These are phyloP conservation scores for Rutpela maculata DNA, from an alignment of 2,888 invertebrate species.

Conservation along the genomic window DNA sequence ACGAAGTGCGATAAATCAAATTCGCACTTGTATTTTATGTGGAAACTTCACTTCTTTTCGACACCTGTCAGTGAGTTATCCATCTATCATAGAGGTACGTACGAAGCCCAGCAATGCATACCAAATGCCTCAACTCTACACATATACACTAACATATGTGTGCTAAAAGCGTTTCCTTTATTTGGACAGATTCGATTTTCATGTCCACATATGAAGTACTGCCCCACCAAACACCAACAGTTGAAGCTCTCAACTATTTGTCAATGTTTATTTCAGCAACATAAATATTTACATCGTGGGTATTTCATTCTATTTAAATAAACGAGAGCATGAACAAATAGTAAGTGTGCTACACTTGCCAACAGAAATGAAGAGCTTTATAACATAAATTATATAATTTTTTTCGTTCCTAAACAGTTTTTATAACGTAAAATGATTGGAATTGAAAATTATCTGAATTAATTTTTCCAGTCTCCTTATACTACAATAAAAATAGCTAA, in stretches of 20 bases:
- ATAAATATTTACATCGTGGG: conserved; percentile 26
- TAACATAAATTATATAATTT: no score
- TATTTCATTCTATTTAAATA: conserved; percentile 3
- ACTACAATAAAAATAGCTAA: no score
- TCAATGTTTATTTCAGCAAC: conserved; percentile 30
- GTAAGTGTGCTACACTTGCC: neutral
- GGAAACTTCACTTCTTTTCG: conserved; percentile 66
- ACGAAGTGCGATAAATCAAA: conserved; percentile 60
- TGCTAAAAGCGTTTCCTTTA: conserved; percentile 54
- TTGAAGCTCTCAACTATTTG: conserved; percentile 30
- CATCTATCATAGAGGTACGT: conserved; percentile 63
- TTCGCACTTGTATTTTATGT: conserved; percentile 64
- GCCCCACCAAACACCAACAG: conserved; percentile 22
- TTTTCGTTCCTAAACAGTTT: no score
- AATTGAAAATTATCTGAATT: no score
- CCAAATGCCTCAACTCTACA: conserved; percentile 56
- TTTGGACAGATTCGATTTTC: conserved; percentile 44
- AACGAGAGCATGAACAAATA: neutral
- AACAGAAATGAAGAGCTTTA: neutral
- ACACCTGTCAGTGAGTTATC: conserved; percentile 64
- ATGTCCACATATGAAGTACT: conserved; percentile 30
- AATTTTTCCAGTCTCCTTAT: no score
- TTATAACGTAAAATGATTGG: no score
- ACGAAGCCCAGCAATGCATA: conserved; percentile 62
- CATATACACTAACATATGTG: conserved; percentile 46